Evolutionary conservation across 2,797 vertebrate species (phyloP).

Genomic region (Oreochromis mossambicus): DNA sequence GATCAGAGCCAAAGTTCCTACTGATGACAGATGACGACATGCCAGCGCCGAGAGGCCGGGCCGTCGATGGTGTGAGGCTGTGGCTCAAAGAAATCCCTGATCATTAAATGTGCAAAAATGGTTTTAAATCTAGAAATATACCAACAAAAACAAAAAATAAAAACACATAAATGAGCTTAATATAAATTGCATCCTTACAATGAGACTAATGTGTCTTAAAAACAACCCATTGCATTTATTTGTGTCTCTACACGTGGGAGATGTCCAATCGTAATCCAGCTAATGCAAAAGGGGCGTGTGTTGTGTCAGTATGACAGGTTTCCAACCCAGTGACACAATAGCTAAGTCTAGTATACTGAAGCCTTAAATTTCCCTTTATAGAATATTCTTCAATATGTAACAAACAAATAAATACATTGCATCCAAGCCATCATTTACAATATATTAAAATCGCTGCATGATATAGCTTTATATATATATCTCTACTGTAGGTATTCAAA

Average conservation of each 20-base stretch:
- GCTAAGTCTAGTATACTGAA: slow-evolving; percentile 57
- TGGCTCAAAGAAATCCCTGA: slow-evolving; percentile 74
- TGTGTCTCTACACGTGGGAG: slow-evolving; percentile 14
- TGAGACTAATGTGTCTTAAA: background rate
- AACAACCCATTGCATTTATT: slow-evolving; percentile 24
- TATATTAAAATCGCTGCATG: slow-evolving; percentile 82
- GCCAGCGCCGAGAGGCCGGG: slow-evolving; percentile 40
- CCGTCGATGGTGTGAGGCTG: slow-evolving; percentile 27
- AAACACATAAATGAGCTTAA: slow-evolving; percentile 44
- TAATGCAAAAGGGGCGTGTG: slow-evolving; percentile 58
- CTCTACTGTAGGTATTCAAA: slow-evolving; percentile 72
- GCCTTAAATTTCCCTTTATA: slow-evolving; percentile 73
- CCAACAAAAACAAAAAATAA: background rate
- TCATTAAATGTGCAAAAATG: slow-evolving; percentile 76
- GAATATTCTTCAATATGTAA: slow-evolving; percentile 75
- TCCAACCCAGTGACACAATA: slow-evolving; percentile 52
- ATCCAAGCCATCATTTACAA: slow-evolving; percentile 83
- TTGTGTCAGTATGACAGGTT: slow-evolving; percentile 61
- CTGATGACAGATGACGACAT: background rate
- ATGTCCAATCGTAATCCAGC: slow-evolving; percentile 63
- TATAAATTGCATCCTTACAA: slow-evolving; percentile 26
- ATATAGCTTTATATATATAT: slow-evolving; percentile 70
- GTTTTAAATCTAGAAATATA: slow-evolving; percentile 40
- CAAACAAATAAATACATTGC: slow-evolving; percentile 84
- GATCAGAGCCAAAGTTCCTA: slow-evolving; percentile 33